Evolutionary conservation across 2,113 vertebrate species (phyloP), one percentile per base, ranked within the genome.

Genomic region (Brachyistius frenatus): DNA sequence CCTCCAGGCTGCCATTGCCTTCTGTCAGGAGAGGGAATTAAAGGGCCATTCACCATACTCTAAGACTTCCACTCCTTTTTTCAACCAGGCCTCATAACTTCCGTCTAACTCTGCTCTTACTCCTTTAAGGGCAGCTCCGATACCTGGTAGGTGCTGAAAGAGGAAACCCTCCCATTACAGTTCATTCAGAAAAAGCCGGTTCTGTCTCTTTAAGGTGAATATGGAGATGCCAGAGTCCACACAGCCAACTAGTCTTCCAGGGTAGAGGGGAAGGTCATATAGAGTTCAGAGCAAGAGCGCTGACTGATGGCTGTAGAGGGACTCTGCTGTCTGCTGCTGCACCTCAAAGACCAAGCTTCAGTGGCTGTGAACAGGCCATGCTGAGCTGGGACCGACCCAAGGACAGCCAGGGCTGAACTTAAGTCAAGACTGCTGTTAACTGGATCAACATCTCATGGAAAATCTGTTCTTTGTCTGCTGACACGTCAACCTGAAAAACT

Each of bases 201-300:
- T 67, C 76, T 93, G 92, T 90, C 80, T 85, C 90, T 93, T 93
- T 93, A 91, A 93, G 86, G 81, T 89, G 84, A 89, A 76, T 72
- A 66, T 75, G 78, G 92, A 91, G 90, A 88, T 94, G 92, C 91
- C 93, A 78, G 91, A 86, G 88, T 89, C 92, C 89, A 91, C 92
- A 93, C 93, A 58, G 85, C 80, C 78, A 80, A 60, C 80, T 56
- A 72, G 71, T 84, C 77, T 95, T 95, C 87, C 88, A 86, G 89
- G 92, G 57, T 83, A 85, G 92, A 90, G 73, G 83, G 93, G 95
- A 95, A 96, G 97, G 97, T 97, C 96, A 95, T 80, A 72, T 69
- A 89, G 95, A 98, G 97, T 98, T 98, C 97, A 97, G 94, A 90
- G 92, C 31, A 61, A 83, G 77, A 92, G 80, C 47, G 86, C 95